phyloP scores from a whole-genome alignment of 2,113 vertebrate genomes.

The Aphyosemion australe region DNA sequence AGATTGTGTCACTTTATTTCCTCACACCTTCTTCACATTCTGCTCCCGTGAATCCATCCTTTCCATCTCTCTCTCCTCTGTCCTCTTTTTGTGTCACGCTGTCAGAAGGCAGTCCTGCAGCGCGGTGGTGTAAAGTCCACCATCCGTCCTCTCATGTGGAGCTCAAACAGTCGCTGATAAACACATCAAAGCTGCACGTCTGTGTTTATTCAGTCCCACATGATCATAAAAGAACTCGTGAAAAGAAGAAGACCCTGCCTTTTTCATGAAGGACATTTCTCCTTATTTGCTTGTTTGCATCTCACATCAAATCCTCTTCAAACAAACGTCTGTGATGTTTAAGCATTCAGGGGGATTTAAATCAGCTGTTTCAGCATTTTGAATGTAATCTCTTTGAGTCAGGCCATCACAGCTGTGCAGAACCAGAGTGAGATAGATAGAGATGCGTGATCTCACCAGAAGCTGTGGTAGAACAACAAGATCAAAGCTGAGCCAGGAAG shows the following conservation, averaged over 20 bases:
- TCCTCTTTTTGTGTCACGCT: conserved; percentile 60
- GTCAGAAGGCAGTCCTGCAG: conserved; percentile 49
- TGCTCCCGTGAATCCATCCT: conserved; percentile 14
- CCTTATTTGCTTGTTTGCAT: conserved; percentile 43
- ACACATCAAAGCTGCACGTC: conserved; percentile 45
- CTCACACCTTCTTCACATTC: conserved; percentile 11
- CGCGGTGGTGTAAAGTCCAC: conserved; percentile 47
- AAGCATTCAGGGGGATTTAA: conserved; percentile 49
- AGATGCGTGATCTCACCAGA: conserved; percentile 37
- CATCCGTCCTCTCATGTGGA: conserved; percentile 19
- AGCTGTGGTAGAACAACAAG: conserved; percentile 20
- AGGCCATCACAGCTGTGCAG: conserved; percentile 37
- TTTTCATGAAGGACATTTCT: conserved; percentile 33
- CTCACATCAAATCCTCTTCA: conserved; percentile 39
- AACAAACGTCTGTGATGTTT: conserved; percentile 24
- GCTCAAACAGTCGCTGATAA: conserved; percentile 30
- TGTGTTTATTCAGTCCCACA: conserved; percentile 31
- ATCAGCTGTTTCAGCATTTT: conserved; percentile 46
- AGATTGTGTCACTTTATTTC: conserved; percentile 8
- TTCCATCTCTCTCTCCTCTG: not conserved
- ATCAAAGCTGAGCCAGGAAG: conserved; percentile 16
- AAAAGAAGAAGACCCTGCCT: conserved; percentile 34
- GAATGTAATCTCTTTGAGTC: conserved; percentile 65
- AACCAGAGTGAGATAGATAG: conserved; percentile 30
- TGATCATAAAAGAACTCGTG: conserved; percentile 47